phyloP scores from a whole-genome alignment of 2,888 invertebrate species.

The Eupithecia abbreviata region DNA sequence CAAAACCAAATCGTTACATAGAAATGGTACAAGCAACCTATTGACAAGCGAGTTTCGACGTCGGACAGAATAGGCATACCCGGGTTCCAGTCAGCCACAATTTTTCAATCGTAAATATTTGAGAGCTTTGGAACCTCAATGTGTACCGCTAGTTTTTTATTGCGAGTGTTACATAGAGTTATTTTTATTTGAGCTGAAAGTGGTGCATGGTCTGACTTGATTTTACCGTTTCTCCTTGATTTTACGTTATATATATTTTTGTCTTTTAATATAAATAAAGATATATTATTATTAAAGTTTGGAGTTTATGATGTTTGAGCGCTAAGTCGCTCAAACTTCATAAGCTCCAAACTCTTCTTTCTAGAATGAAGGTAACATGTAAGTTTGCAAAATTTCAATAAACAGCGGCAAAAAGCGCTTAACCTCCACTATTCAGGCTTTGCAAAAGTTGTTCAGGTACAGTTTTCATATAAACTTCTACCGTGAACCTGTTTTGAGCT shows the following conservation, averaged over 20 bases:
- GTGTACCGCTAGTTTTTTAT: constrained; percentile 36
- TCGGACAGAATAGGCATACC: constrained; percentile 35
- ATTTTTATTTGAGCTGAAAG: background rate
- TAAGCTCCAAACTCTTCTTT: too few species aligned
- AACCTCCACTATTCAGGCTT: background rate
- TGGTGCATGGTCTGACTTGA: background rate
- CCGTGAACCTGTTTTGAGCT: constrained; percentile 16
- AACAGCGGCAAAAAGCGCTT: background rate
- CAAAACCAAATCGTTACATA: constrained; percentile 17
- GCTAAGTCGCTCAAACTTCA: too few species aligned
- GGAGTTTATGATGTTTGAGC: too few species aligned
- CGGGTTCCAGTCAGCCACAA: constrained; percentile 36
- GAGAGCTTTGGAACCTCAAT: constrained; percentile 47
- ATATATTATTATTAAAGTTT: too few species aligned
- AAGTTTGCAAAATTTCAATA: background rate
- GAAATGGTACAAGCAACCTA: background rate
- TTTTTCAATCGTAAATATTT: constrained; percentile 48
- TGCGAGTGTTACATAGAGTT: background rate
- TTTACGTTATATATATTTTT: too few species aligned
- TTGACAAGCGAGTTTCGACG: constrained; percentile 31
- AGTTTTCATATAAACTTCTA: constrained; percentile 30
- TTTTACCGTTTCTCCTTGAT: background rate
- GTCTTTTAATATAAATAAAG: too few species aligned
- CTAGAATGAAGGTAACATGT: background rate
- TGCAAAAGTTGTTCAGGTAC: constrained; percentile 23